Evolutionary conservation across 2,797 vertebrate species (phyloP).

Genomic region (Huso huso): DNA sequence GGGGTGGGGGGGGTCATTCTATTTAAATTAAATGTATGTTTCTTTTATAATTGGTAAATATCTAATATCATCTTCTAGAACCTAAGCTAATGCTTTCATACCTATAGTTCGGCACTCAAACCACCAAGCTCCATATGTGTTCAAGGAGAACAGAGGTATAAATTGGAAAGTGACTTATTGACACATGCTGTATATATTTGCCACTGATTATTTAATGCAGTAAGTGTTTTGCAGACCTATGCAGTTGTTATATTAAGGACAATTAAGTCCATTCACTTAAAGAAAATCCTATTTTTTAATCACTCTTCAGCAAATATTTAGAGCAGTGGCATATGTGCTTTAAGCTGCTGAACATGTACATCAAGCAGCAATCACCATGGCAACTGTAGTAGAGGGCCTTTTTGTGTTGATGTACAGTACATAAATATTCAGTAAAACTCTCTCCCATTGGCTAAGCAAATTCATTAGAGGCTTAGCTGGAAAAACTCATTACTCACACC

Average conservation of each 20-base stretch:
- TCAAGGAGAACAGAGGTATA: too few species aligned
- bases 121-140: too few species aligned
- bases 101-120: too few species aligned
- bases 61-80: too few species aligned
- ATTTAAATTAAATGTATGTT: too few species aligned
- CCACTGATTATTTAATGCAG: too few species aligned
- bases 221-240: background rate
- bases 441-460: slow-evolving; percentile 27
- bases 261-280: background rate
- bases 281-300: background rate
- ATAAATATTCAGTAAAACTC: slow-evolving; percentile 25
- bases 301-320: background rate
- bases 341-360: slow-evolving; percentile 4
- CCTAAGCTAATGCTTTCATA: too few species aligned
- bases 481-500: slow-evolving; percentile 23
- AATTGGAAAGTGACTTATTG: too few species aligned
- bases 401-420: slow-evolving; percentile 23
- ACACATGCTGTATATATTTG: too few species aligned
- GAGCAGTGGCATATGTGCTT: background rate
- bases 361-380: background rate
- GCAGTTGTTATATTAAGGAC: background rate
- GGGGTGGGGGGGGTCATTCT: too few species aligned
- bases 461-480: slow-evolving; percentile 34
- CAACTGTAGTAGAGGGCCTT: slow-evolving; percentile 20
- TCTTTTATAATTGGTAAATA: too few species aligned